Base-by-base conservation (phyloP, 2,113 vertebrate genomes). In the Mobula hypostoma region DNA sequence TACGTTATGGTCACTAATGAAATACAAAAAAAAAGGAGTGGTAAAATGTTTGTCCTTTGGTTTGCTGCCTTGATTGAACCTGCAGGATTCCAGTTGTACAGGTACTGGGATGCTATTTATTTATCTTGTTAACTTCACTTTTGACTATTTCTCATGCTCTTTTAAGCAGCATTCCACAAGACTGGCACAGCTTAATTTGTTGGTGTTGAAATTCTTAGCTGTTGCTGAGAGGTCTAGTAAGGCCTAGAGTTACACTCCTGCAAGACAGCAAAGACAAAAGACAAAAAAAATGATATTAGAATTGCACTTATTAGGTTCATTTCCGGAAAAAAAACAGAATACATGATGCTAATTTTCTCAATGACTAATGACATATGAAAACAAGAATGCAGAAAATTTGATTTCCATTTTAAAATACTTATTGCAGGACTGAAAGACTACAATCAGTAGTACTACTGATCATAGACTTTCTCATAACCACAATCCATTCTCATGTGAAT, bases 221-320 rank as follows among this genome's bases (percentile, higher is more conserved):
- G 97, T 96, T 96, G 98, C 96, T 96, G 97, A 98, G 68, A 93
- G 70, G 97, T 98, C 97, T 97, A 98, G 97, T 97, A 98, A 98
- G 97, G 97, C 96, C 97, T 98, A 98, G 96, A 97, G 97, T 98
- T 97, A 96, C 96, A 98, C 98, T 98, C 98, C 99, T 99, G 98
- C 97, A 99, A 99, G 97, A 98, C 97, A 99, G 97, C 97, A 99
- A 98, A 98, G 96, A 98, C 97, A 98, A 96, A 97, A 98, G 96
- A 98, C 96, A 98, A 97, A 98, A 87, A 74, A 74, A 74, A 97
- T 95, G 96, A 95, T 56, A 93, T 93, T 93, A 93, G 70, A 76
- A 76, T 93, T 93, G 3, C 68, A 48, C 68, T 74, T 93, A 24
- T 48, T 24, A 29, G 36, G 29, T 5, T 66, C 29, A 90, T 32